A percentile compares a stretch with the other conserved stretches of the same genome.
Evolutionary conservation across 1,140 invertebrate species (phyloP).

Genomic region (Solenopsis invicta): DNA sequence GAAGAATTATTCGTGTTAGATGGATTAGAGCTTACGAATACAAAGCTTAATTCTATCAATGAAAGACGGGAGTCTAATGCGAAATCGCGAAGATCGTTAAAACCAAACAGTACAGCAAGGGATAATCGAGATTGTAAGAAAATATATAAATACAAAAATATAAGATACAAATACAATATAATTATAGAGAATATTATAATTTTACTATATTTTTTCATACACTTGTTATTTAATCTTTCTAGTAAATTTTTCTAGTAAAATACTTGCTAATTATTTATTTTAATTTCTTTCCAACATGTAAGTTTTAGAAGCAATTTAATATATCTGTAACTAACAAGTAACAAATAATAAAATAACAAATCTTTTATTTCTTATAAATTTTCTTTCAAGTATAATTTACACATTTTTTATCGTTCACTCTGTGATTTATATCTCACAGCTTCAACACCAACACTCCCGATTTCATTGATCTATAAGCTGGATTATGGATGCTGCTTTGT

Average conservation of each 20-base stretch:
- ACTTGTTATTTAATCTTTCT: neutral
- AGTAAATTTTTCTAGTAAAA: neutral
- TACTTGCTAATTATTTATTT: conserved; percentile 8
- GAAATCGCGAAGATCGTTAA: conserved; percentile 23
- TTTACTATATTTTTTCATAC: neutral
- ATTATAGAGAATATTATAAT: neutral
- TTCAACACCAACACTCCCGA: neutral
- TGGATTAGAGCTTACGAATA: conserved; percentile 67
- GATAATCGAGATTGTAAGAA: neutral
- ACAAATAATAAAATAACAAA: neutral
- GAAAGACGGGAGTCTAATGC: neutral
- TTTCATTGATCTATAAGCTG: conserved; percentile 71
- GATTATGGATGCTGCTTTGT: conserved; percentile 78
- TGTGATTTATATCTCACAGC: conserved; percentile 37
- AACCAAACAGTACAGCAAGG: neutral
- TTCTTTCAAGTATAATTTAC: neutral
- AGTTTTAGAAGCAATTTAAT: neutral
- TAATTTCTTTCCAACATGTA: neutral
- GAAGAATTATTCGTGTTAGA: conserved; percentile 76
- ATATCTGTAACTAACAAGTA: neutral
- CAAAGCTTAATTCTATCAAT: neutral
- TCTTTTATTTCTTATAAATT: neutral
- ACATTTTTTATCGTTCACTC: neutral
- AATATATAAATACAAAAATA: neutral
- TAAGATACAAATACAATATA: neutral